Base-by-base conservation (phyloP, 2,113 vertebrate species). In the Gorilla gorilla region DNA sequence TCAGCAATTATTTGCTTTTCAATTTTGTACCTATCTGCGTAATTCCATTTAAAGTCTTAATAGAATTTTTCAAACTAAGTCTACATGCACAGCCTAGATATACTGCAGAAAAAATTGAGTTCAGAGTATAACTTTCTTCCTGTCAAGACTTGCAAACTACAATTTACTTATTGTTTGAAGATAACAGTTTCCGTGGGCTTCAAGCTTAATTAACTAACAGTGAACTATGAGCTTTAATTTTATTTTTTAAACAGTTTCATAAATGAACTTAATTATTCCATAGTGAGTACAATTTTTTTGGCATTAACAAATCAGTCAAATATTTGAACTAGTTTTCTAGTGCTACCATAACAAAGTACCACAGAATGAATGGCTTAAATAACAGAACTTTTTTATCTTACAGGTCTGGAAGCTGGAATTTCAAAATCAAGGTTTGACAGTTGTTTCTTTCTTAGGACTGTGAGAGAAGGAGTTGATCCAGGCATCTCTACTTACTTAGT, bases 1-100 rank as follows among this genome's bases (percentile, higher is more conserved):
- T 55, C 35, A 64, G 9, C 70, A 85, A 81, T 70, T 93, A 89
- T 85, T 96, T 93, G 35, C 27, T 90, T 97, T 91, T 57, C 5
- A 16, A 7, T 52, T 75, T 81, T 81, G 50, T 66, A 52, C 50
- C 50, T 52, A 27, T 88, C 96, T 75, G 48, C 38, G 61, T 83
- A 79, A 92, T 75, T 7, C n/a, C 4, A 50, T 61, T 90, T 73
- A 89, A 66, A 57, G 2, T 84, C 59, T 52, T 85, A 72, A 90
- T 40, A 76, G 48, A 90, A 12, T 84, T 48, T 43, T 23, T 4
- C 35, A 89, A 55, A 12, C 38, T 72, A 18, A 90, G 80, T 90
- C 16, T 48, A 40, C 27, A 45, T 45, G 11, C 81, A 76, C 1
- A 32, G 11, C 6, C 30, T 43, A n/a, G 16, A 27, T 25, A 59